Conservation (phyloP, 35 echinoderm and acorn worm species). For the Amphiura filiformis region DNA sequence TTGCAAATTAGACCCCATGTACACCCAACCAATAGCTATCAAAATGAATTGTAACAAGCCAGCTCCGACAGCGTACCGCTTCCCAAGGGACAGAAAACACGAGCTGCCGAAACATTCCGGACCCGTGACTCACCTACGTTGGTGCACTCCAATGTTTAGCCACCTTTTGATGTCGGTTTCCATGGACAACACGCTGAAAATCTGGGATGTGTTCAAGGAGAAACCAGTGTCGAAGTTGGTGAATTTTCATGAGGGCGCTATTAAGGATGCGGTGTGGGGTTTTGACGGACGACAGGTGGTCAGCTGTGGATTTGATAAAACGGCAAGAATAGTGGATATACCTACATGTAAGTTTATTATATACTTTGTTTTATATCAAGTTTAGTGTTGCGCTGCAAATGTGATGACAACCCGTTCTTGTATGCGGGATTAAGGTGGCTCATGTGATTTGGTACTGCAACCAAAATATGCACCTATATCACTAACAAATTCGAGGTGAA, state of each 20-base stretch:
- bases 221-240: conserved; percentile 62
- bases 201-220: conserved; percentile 76
- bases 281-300: conserved; percentile 58
- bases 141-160: conserved; percentile 71
- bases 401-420: too few relatives aligned
- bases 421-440: too few relatives aligned
- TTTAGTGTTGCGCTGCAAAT: too few relatives aligned
- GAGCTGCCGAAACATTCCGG: conserved; percentile 44
- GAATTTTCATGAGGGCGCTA: conserved; percentile 58
- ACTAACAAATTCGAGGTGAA: too few relatives aligned
- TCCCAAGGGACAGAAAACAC: neutral
- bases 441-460: too few relatives aligned
- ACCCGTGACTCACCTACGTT: conserved; percentile 63
- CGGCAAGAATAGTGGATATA: conserved; percentile 72
- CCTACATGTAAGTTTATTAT: conserved; percentile 47
- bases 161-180: conserved; percentile 80
- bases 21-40: neutral
- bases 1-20: neutral
- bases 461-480: too few relatives aligned
- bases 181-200: conserved; percentile 68
- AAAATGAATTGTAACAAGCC: neutral
- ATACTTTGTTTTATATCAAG: neutral
- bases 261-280: conserved; percentile 86
- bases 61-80: neutral
- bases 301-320: conserved; percentile 95